Conservation (phyloP, 2,888 invertebrate species). For the Nomada lathburiana region DNA sequence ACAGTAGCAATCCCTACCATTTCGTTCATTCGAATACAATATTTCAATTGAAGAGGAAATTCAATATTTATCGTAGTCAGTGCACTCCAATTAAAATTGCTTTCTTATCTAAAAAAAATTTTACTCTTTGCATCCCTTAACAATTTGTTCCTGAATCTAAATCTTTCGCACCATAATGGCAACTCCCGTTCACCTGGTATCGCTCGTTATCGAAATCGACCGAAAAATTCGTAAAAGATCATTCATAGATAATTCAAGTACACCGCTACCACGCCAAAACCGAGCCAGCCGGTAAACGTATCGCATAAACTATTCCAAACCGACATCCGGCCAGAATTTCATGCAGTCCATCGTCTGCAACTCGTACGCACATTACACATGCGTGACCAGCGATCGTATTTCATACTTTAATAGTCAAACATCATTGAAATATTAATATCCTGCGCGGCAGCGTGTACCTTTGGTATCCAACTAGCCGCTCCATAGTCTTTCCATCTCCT, state of each 20-base stretch:
- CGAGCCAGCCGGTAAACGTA: too few relatives aligned
- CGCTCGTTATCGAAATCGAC: constrained; percentile 6
- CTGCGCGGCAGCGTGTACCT: not conserved
- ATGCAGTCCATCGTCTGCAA: not conserved
- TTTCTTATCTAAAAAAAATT: too few relatives aligned
- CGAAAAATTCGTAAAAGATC: not conserved
- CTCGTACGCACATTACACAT: not conserved
- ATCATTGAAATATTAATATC: constrained; percentile 50
- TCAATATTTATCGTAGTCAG: too few relatives aligned
- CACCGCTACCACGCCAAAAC: too few relatives aligned
- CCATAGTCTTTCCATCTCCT: constrained; percentile 6
- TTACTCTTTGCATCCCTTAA: too few relatives aligned
- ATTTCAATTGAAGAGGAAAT: too few relatives aligned
- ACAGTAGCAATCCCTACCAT: too few relatives aligned
- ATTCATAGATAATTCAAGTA: too few relatives aligned
- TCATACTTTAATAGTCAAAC: constrained; percentile 37
- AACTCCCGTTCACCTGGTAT: not conserved
- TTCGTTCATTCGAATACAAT: too few relatives aligned
- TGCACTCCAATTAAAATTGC: too few relatives aligned
- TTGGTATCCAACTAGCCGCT: constrained; percentile 13
- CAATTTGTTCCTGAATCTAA: not conserved
- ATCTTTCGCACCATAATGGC: not conserved
- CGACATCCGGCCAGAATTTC: constrained; percentile 19
- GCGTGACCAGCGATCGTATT: constrained; percentile 39
- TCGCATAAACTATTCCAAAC: constrained; percentile 17